phyloP scores from a whole-genome alignment of 2,888 invertebrate genomes.

The Hoplodrina ambigua region DNA sequence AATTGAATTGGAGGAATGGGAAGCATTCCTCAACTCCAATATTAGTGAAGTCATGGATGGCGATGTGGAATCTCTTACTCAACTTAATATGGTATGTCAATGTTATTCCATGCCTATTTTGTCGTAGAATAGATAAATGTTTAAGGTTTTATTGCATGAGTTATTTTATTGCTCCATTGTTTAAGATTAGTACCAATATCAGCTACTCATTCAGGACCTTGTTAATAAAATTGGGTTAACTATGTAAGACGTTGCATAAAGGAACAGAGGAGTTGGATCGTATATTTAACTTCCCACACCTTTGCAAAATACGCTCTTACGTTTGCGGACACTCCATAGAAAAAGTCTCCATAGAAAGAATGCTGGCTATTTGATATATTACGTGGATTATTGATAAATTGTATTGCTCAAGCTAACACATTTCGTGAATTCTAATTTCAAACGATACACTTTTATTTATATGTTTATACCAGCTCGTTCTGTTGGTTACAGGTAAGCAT shows the following conservation, averaged over 20 bases:
- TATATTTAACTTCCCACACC: no score
- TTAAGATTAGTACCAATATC: not conserved
- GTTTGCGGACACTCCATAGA: no score
- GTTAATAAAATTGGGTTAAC: not conserved
- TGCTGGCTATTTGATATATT: no score
- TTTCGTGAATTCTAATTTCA: no score
- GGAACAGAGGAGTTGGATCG: not conserved
- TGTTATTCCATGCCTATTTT: not conserved
- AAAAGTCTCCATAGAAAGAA: no score
- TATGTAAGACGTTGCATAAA: not conserved
- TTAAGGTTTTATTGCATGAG: not conserved
- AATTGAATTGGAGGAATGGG: slow-evolving; percentile 96
- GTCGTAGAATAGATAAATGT: not conserved
- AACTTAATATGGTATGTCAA: slow-evolving; percentile 91
- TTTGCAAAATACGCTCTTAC: no score
- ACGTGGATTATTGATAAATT: no score
- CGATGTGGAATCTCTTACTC: slow-evolving; percentile 93
- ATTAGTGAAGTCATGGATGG: slow-evolving; percentile 96
- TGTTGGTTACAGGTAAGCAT: slow-evolving; percentile 80
- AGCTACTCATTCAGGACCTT: not conserved
- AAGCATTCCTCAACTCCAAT: slow-evolving; percentile 94
- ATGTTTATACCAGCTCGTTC: no score
- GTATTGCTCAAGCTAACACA: no score
- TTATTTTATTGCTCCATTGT: slow-evolving; percentile 29
- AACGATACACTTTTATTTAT: no score